These are phyloP conservation scores for Orycteropus afer DNA, from an alignment of 2,113 vertebrate species.

Conservation along the genomic window DNA sequence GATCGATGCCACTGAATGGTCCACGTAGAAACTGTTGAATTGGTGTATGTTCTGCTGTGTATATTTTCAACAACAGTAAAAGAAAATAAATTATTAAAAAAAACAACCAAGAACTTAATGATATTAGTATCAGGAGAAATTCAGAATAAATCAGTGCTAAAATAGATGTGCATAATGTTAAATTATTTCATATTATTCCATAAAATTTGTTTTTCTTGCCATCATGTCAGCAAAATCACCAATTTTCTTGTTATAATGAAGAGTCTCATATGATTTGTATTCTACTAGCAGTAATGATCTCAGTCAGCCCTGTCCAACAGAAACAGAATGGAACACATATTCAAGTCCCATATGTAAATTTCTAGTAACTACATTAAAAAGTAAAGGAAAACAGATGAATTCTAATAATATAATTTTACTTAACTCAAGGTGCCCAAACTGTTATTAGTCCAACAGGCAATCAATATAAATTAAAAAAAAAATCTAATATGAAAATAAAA, in stretches of 20 bases:
- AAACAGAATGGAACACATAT: neutral
- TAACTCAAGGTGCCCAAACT: neutral
- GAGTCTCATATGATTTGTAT: neutral
- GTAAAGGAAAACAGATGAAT: neutral
- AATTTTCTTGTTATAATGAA: slow-evolving; percentile 4
- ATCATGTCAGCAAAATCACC: neutral
- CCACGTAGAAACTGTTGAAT: neutral
- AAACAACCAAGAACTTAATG: neutral
- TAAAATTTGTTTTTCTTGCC: slow-evolving; percentile 19
- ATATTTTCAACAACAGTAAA: neutral
- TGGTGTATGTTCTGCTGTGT: neutral
- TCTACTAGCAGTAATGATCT: neutral
- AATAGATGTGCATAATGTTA: neutral
- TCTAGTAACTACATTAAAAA: neutral
- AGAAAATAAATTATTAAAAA: neutral
- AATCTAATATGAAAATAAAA: too few species aligned
- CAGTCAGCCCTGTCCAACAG: neutral
- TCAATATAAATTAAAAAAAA: too few species aligned
- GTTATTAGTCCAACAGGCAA: too few species aligned
- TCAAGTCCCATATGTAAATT: neutral
- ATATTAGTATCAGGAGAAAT: neutral
- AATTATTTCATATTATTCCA: neutral
- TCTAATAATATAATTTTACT: neutral
- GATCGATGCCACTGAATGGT: neutral
- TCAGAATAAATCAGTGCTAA: neutral